Evolutionary conservation across 2,797 vertebrate species (phyloP), one percentile per base, ranked within the genome.

Genomic region (Dipus sagitta): DNA sequence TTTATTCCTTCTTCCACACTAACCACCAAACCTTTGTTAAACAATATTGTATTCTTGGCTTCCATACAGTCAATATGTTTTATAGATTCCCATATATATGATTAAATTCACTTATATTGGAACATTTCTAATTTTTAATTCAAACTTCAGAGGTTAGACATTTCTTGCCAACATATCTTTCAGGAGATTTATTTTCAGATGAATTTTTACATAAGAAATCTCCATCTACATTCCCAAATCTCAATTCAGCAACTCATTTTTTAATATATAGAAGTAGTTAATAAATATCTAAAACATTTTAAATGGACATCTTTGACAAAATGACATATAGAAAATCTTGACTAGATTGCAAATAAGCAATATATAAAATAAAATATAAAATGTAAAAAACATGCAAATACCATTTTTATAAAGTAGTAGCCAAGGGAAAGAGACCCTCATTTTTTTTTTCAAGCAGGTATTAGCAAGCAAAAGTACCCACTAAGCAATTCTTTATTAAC

Each of bases 221-320:
- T 72, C n/a, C n/a, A 90, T 42, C 21, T 52, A 13, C 6, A 68
- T 54, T 4, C 28, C 11, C 54, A 6, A 84, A 93, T 80, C 14
- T 3, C 11, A 85, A 21, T 80, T 93, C 23, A 67, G 42, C 54
- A n/a, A 84, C 75, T 62, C 9, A 5, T 47, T 71, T 78, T 68
- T 84, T 84, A 71, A 92, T 47, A 65, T 62, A 83, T 79, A 76
- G 83, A 80, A 86, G 32, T 67, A 62, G 24, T 81, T 60, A 92
- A 87, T 60, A 94, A 42, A 91, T 86, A 92, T 68, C 92, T 90
- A 85, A 88, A 18, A 47, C 18, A 67, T 86, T 94, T 88, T 85
- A 52, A 92, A 82, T 67, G 12, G 91, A 75, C 17, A 88, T 47
- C 70, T 92, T 95, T 95, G 72, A 70, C 7, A 87, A 80, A 93